Percentiles rank a stretch among this genome's conserved stretches.
phyloP scores from a whole-genome alignment of 2,888 invertebrate species.

The Monoplex corrugatus region DNA sequence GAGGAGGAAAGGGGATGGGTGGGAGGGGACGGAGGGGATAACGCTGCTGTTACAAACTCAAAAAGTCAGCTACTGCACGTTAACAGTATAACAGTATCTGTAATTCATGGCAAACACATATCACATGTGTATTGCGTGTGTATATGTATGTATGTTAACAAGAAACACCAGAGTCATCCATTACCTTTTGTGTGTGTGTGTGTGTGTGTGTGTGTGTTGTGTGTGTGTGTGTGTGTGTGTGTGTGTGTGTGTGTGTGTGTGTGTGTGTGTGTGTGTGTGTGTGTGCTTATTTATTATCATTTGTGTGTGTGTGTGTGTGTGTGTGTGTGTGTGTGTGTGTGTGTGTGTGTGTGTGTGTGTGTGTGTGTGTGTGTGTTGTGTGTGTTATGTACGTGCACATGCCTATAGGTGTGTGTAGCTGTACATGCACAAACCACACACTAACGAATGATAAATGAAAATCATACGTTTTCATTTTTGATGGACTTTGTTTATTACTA shows the following conservation, averaged over 20 bases:
- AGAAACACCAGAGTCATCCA: too few species aligned
- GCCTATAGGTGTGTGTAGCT: not conserved
- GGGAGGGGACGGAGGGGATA: too few species aligned
- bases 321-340: not conserved
- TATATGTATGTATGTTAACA: too few species aligned
- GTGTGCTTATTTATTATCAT: not conserved
- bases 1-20: too few species aligned
- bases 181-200: conserved; percentile 18
- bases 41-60: too few species aligned
- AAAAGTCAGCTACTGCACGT: too few species aligned
- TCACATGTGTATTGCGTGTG: too few species aligned
- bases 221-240: not conserved
- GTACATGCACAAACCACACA: not conserved
- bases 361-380: conserved; percentile 15
- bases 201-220: not conserved
- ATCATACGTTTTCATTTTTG: too few species aligned
- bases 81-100: too few species aligned
- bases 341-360: conserved; percentile 11
- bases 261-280: not conserved
- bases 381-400: not conserved
- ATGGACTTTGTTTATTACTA: too few species aligned
- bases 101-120: too few species aligned
- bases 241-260: not conserved
- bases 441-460: too few species aligned
- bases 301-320: not conserved